Base-by-base conservation (phyloP, 2,888 invertebrate genomes). In the Pseudococcus longispinus region DNA sequence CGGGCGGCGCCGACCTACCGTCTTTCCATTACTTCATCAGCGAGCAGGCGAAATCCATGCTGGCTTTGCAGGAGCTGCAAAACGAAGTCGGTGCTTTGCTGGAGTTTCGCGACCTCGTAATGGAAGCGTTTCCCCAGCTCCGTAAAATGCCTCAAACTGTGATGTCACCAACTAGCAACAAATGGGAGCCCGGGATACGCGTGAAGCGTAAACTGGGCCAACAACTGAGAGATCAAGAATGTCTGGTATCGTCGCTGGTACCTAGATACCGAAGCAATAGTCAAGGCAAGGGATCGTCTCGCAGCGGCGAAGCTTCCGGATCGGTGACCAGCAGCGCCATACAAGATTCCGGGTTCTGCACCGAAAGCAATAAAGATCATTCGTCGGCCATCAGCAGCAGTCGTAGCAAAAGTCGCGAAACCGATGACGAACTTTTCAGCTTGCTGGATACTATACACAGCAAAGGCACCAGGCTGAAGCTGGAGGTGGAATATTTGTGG, bases 31-130 rank as follows among this genome's bases (percentile, higher is more conserved):
- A 94, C 91, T 94, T 95, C 92, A 94, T 95, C 92, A 95, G 94
- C 92, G 96, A 96, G 92, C 96, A 96, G 93, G 96, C 96, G 91
- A 96, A 96, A 92, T 96, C 96, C 89, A 92, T 95, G 91, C 94
- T 95, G 90, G 95, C 94, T 89, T 92, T 96, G 91, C 96, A 96
- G 93, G 96, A 96, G 93, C 93, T 96, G 91, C 96, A 96, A 94
- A 95, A 96, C 95, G 96, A 96, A 93, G 96, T 96, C 92, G 96
- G 96, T 89, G 96, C 96, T 90, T 92, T 96, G 90, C 93, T 96
- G 92, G 96, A 96, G 93, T 96, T 96, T 92, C 95, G 96, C 92
- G 96, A 96, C 92, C 94, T 96, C 93, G 96, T 96, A 93, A 96
- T 96, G 94, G 96, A 96, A 93, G 96, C 96, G 90, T 96, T 96